Evolutionary conservation across 2,113 vertebrate genomes (phyloP).

Genomic region (Aegypius monachus): DNA sequence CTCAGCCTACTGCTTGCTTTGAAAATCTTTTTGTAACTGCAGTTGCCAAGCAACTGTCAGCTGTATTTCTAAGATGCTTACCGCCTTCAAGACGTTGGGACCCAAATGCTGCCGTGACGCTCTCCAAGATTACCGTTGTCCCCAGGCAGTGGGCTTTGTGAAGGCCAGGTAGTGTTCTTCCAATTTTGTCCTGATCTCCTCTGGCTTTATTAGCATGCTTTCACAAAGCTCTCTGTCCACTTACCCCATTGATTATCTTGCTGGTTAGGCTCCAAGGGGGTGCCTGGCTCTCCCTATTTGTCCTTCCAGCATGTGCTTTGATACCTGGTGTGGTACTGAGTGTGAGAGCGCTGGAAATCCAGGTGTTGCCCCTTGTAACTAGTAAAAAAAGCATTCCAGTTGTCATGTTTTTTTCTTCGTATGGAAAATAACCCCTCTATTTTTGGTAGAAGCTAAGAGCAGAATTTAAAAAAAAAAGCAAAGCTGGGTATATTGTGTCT

Average conservation of each 20-base stretch:
- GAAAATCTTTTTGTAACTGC: constrained; percentile 2
- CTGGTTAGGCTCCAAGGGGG: accelerated
- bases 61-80: constrained; percentile 10
- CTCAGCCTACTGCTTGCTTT: constrained; percentile 11
- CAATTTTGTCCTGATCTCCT: background rate
- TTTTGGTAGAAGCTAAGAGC: background rate
- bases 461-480: background rate
- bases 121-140: background rate
- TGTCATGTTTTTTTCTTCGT: background rate
- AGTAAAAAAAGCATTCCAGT: background rate
- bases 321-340: background rate
- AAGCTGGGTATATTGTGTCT: background rate
- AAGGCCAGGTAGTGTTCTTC: background rate
- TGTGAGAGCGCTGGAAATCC: background rate
- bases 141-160: background rate
- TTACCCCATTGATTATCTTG: background rate
- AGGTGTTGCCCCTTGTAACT: background rate
- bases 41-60: constrained; percentile 60
- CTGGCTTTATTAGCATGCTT: background rate
- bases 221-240: background rate
- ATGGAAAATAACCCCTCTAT: no score
- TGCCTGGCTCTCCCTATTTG: background rate
- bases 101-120: background rate
- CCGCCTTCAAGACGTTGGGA: background rate
- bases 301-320: background rate